Base-by-base conservation (phyloP, 2,113 vertebrate species). In the Merops nubicus region DNA sequence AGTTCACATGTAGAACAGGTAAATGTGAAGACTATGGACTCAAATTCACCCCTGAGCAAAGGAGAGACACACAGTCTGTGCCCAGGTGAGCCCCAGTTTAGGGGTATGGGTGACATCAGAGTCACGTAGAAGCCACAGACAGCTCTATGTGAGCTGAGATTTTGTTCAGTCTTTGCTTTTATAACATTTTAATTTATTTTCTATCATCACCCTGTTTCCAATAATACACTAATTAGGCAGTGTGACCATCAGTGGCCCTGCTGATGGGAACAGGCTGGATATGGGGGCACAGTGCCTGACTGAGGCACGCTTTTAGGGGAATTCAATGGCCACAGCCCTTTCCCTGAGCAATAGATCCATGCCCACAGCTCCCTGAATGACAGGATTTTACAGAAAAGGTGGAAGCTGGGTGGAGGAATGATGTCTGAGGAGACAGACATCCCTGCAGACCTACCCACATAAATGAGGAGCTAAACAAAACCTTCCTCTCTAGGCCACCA, bases 281-380 rank as follows among this genome's bases (percentile, higher is more conserved):
- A 12, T n/a, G 13, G 15, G 16, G 33, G 5, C 60, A 65, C 0
- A 0, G 9, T 38, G 31, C 48, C 56, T 31, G 12, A 3, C 43
- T 17, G 17, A 53, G 25, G 29, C 21, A 43, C 2, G 0, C 12
- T 40, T 62, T 17, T 1, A 5, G 57, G 45, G 25, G 26, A 43
- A 78, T 15, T 15, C 51, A 28, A 5, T 2, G 38, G n/a, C 68
- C 83, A 43, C 76, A 84, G 88, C n/a, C 43, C 40, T 73, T 63
- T 48, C 43, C 48, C 23, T 31, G 34, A 78, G 29, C 62, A 59
- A 60, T 10, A 29, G 17, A 22, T 8, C n/a, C 0, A 0, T 9
- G 53, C 22, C 21, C 40, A 20, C 64, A 48, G 18, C 45, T 53
- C 40, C 79, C 36, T 23, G 29, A 36, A 38, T 15, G 69, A 50